phyloP scores from a whole-genome alignment of 2,888 invertebrate species.

The Meta bourneti region DNA sequence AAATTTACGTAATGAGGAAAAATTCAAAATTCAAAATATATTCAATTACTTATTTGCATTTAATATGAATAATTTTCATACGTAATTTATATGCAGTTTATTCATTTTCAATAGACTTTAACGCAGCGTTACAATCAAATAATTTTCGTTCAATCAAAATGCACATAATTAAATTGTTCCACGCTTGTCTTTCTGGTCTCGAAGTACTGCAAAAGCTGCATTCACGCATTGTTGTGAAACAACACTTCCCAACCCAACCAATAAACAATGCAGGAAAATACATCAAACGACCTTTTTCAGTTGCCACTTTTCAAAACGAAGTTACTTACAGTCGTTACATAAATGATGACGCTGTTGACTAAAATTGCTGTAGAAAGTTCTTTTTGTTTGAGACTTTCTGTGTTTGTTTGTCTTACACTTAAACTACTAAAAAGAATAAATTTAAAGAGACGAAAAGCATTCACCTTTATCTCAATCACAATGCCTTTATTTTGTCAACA shows the following conservation, averaged over 20 bases:
- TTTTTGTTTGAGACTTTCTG: slow-evolving; percentile 14
- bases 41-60: too few species aligned
- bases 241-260: neutral
- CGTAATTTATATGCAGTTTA: too few species aligned
- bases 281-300: neutral
- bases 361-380: slow-evolving; percentile 29
- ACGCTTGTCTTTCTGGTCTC: neutral
- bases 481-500: neutral
- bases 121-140: too few species aligned
- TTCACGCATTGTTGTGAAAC: neutral
- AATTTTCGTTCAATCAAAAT: neutral
- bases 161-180: neutral
- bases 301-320: slow-evolving; percentile 41
- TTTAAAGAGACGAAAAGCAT: neutral
- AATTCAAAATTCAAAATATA: too few species aligned
- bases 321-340: slow-evolving; percentile 45
- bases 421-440: neutral
- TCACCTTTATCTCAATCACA: neutral
- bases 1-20: too few species aligned
- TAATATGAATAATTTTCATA: too few species aligned
- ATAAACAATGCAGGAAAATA: neutral
- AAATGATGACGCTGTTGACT: slow-evolving; percentile 46
- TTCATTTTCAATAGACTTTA: too few species aligned
- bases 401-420: neutral
- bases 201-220: neutral